phyloP scores from a whole-genome alignment of 2,113 vertebrate genomes.

The Phainopepla nitens region DNA sequence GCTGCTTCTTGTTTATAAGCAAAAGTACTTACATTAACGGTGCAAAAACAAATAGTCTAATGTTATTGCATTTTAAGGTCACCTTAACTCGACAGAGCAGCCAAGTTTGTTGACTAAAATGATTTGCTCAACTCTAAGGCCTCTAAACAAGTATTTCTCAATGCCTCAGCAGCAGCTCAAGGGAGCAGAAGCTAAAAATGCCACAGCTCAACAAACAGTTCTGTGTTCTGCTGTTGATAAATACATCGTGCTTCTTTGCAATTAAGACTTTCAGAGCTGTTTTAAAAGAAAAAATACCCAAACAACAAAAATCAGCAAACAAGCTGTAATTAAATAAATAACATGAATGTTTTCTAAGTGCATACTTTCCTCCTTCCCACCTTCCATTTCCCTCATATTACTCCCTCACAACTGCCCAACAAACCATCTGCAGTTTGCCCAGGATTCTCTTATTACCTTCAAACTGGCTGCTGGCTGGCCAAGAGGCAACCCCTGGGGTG shows the following conservation, averaged over 20 bases:
- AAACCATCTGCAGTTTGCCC: not conserved
- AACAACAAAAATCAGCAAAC: not conserved
- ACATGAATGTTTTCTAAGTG: not conserved
- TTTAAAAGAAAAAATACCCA: not conserved
- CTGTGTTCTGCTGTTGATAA: not conserved
- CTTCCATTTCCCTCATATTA: not conserved
- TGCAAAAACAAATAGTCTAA: constrained; percentile 30
- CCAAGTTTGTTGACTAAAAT: constrained; percentile 40
- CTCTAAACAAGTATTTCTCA: constrained; percentile 49
- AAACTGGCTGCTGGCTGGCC: not conserved
- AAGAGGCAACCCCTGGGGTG: not conserved
- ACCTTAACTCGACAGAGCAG: constrained; percentile 16
- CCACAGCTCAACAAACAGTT: constrained; percentile 22
- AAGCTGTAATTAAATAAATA: not conserved
- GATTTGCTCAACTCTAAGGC: constrained; percentile 29
- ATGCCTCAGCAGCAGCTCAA: constrained; percentile 16
- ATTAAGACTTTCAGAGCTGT: not conserved
- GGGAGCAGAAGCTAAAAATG: constrained; percentile 45
- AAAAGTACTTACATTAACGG: not conserved
- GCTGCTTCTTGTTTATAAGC: constrained; percentile 2
- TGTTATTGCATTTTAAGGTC: constrained; percentile 26
- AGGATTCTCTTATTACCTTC: not conserved
- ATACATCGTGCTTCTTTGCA: not conserved
- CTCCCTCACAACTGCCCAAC: not conserved
- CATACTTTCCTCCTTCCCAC: not conserved